Conservation (phyloP, 2,797 vertebrate genomes). For the Graptemys geographica region DNA sequence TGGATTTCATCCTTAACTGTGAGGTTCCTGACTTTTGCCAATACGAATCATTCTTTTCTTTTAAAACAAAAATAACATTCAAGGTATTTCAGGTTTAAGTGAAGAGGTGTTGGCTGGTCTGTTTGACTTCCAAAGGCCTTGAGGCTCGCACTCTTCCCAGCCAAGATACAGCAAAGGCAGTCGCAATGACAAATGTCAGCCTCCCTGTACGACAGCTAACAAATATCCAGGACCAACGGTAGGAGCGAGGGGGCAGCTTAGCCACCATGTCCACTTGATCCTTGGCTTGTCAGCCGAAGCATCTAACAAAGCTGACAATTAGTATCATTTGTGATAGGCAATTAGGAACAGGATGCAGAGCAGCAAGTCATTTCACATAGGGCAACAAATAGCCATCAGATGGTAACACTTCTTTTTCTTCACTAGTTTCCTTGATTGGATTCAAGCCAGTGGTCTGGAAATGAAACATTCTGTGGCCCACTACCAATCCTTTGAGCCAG, state of each 20-base stretch:
- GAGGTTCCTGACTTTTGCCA: not conserved
- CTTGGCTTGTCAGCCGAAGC: not conserved
- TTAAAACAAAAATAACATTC: not conserved
- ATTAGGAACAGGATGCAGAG: not conserved
- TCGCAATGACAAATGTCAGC: not conserved
- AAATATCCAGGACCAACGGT: not conserved
- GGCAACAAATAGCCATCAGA: not conserved
- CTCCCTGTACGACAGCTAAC: not conserved
- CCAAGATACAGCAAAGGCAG: not conserved
- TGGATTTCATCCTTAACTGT: not conserved
- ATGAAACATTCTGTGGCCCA: not conserved
- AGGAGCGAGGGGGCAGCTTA: not conserved
- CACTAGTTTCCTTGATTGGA: not conserved
- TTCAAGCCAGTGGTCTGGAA: not conserved
- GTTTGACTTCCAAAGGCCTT: not conserved
- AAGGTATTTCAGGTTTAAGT: not conserved
- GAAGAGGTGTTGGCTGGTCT: not conserved
- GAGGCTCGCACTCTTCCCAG: not conserved
- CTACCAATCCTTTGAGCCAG: not conserved
- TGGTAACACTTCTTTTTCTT: not conserved
- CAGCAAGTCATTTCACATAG: not conserved
- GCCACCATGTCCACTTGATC: not conserved
- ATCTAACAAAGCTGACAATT: not conserved
- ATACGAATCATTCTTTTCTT: not conserved
- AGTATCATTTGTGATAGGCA: not conserved